Percentiles rank a stretch among this genome's conserved stretches.
phyloP scores from a whole-genome alignment of 2,797 vertebrate species.

The Coregonus ussuriensis region DNA sequence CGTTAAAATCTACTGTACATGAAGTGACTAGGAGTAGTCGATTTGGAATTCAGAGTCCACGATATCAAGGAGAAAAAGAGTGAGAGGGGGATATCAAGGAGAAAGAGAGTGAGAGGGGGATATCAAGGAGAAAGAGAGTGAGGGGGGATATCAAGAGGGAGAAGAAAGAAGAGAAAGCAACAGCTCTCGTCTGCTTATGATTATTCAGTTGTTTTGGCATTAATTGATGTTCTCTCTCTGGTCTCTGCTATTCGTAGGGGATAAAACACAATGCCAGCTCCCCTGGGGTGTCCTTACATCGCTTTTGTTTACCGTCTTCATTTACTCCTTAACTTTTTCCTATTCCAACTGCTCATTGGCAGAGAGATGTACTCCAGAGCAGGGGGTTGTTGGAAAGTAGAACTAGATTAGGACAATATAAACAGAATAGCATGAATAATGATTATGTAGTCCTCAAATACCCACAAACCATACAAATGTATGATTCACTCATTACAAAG shows the following conservation, averaged over 20 bases:
- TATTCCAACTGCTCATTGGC: not conserved
- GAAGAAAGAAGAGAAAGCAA: not conserved
- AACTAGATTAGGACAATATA: not conserved
- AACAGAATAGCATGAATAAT: not conserved
- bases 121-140: not conserved
- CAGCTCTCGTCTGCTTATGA: conserved; percentile 9
- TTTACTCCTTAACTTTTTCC: conserved; percentile 20
- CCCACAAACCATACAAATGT: not conserved
- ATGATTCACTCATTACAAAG: not conserved
- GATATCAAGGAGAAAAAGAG: not conserved
- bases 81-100: no score
- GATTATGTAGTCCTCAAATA: not conserved
- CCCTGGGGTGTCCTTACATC: conserved; percentile 1
- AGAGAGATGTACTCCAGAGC: not conserved
- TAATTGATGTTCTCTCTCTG: not conserved
- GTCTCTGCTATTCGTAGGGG: not conserved
- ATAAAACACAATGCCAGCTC: conserved; percentile 19
- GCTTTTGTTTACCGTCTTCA: conserved; percentile 3
- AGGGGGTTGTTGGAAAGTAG: not conserved
- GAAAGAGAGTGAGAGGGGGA: no score
- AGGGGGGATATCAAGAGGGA: not conserved
- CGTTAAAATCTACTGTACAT: not conserved
- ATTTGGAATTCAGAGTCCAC: conserved; percentile 1
- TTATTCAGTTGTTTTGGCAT: conserved; percentile 3
- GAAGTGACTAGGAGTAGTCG: not conserved